Evolutionary conservation across 2,113 vertebrate genomes (phyloP).

Genomic region (Phycodurus eques): DNA sequence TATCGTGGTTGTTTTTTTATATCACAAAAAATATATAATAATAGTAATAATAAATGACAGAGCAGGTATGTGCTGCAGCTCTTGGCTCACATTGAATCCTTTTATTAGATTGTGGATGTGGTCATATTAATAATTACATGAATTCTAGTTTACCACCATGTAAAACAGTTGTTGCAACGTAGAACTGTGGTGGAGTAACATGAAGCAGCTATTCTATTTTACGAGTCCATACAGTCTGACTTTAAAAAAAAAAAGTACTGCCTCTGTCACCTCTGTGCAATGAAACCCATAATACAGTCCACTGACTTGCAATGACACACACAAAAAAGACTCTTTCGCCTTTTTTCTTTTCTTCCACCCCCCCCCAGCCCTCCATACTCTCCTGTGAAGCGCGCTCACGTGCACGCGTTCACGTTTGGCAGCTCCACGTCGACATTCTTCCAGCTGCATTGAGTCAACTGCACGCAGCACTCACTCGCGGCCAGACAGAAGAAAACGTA

Average conservation of each 20-base stretch:
- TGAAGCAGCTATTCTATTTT: not conserved
- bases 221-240: not conserved
- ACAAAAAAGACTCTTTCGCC: constrained; percentile 55
- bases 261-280: constrained; percentile 57
- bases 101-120: not conserved
- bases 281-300: constrained; percentile 63
- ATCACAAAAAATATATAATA: too few species aligned
- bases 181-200: not conserved
- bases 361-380: constrained; percentile 18
- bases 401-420: constrained; percentile 81
- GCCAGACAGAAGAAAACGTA: constrained; percentile 65
- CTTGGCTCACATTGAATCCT: not conserved
- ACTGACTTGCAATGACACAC: constrained; percentile 65
- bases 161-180: not conserved
- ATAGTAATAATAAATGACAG: too few species aligned
- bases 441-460: constrained; percentile 78
- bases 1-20: too few species aligned
- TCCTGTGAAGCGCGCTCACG: constrained; percentile 70
- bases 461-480: constrained; percentile 40
- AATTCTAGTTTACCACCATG: not conserved
- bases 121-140: not conserved
- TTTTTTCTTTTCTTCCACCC: constrained; percentile 19
- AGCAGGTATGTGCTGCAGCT: too few species aligned
- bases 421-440: constrained; percentile 87
- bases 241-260: not conserved